A percentile compares a stretch with the other conserved stretches of the same genome.
Evolutionary conservation across 37 sponge, comb jelly and placozoan species (phyloP).

Genomic region (Beroe ovata): DNA sequence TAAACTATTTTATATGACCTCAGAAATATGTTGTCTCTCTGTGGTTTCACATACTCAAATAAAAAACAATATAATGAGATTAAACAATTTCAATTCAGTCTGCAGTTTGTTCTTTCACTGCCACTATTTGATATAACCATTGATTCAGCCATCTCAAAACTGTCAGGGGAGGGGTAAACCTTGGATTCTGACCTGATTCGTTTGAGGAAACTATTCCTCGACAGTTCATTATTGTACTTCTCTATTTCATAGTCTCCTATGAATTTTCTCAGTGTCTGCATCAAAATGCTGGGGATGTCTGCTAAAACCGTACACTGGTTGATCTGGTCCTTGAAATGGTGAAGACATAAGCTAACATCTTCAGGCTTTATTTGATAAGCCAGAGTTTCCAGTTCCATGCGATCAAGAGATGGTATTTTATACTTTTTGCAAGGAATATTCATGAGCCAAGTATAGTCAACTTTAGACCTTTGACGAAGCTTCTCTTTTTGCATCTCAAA

Average conservation of each 20-base stretch:
- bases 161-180: slow-evolving; percentile 23
- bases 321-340: slow-evolving; percentile 1
- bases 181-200: slow-evolving; percentile 32
- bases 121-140: slow-evolving; percentile 1
- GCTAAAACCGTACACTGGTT: background rate
- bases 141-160: slow-evolving; percentile 14
- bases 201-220: background rate
- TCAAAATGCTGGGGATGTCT: slow-evolving; percentile 15
- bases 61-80: no score
- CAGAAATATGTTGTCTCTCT: no score
- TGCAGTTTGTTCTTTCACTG: no score
- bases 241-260: slow-evolving; percentile 50
- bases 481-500: slow-evolving; percentile 62
- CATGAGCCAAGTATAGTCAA: slow-evolving; percentile 58
- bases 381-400: slow-evolving; percentile 63
- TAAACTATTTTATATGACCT: no score
- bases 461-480: slow-evolving; percentile 21
- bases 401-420: slow-evolving; percentile 25
- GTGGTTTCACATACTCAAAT: no score
- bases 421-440: slow-evolving; percentile 4
- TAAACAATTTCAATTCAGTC: no score
- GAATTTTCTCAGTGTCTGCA: slow-evolving; percentile 26
- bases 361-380: slow-evolving; percentile 62
- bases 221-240: slow-evolving; percentile 1
- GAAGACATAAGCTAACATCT: background rate